Percentiles rank a stretch among this genome's conserved stretches.
Evolutionary conservation across 2,888 invertebrate species (phyloP).

Genomic region (Sturmia bella): DNA sequence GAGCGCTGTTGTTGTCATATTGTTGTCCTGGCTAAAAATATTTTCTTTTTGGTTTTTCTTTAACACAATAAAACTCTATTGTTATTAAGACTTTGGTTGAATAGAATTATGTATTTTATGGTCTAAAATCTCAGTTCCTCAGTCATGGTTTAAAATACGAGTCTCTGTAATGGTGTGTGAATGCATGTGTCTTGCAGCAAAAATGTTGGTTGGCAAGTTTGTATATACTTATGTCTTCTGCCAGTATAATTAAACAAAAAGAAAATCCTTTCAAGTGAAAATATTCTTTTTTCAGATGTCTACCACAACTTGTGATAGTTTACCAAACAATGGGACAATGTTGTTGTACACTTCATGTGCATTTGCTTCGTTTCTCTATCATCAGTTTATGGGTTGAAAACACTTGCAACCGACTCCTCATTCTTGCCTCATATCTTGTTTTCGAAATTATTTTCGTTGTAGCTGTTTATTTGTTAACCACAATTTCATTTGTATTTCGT

Average conservation of each 20-base stretch:
- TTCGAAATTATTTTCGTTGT: slow-evolving; percentile 50
- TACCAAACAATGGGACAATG: slow-evolving; percentile 68
- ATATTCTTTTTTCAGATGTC: slow-evolving; percentile 25
- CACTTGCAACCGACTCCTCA: not conserved
- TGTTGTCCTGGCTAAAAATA: slow-evolving; percentile 5
- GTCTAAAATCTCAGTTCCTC: slow-evolving; percentile 34
- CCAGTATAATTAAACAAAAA: slow-evolving; percentile 28
- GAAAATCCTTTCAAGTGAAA: not conserved
- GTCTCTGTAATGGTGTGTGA: not conserved
- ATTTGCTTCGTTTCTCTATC: slow-evolving; percentile 38
- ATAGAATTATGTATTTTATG: slow-evolving; percentile 46
- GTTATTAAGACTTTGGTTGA: slow-evolving; percentile 53
- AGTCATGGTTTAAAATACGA: slow-evolving; percentile 19
- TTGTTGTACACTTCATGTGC: slow-evolving; percentile 65
- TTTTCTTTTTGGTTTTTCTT: not conserved
- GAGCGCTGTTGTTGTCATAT: slow-evolving; percentile 1
- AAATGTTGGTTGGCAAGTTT: too few relatives aligned
- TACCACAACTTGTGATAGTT: slow-evolving; percentile 59
- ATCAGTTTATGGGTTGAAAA: slow-evolving; percentile 36
- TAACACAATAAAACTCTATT: slow-evolving; percentile 42
- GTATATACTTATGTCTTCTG: too few relatives aligned
- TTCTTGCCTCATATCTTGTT: slow-evolving; percentile 36
- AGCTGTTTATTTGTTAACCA: slow-evolving; percentile 59
- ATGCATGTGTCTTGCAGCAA: not conserved
- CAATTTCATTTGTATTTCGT: slow-evolving; percentile 42